Percentiles rank a stretch among this genome's conserved stretches.
Evolutionary conservation across 2,888 invertebrate species (phyloP).

Genomic region (Limnephilus auricula): DNA sequence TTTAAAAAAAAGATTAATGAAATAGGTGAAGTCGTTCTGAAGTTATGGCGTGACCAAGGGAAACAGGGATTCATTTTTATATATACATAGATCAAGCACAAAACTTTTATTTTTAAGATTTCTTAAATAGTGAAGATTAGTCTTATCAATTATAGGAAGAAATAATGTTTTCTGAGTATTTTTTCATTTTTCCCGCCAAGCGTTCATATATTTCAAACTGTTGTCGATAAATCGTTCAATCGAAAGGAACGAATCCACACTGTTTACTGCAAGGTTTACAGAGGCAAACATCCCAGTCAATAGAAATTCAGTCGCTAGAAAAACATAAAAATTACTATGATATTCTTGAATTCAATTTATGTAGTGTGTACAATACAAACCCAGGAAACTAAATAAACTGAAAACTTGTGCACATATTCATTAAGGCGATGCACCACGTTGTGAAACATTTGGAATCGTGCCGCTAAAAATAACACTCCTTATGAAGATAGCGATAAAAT

Average conservation of each 20-base stretch:
- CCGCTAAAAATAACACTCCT: too few relatives aligned
- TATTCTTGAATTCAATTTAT: not conserved
- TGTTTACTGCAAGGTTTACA: not conserved
- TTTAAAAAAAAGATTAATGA: too few relatives aligned
- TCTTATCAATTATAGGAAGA: not conserved
- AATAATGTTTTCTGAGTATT: not conserved
- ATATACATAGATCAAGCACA: not conserved
- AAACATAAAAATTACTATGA: not conserved
- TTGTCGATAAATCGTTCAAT: not conserved
- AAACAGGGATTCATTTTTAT: too few relatives aligned
- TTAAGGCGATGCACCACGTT: too few relatives aligned
- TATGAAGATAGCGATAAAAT: too few relatives aligned
- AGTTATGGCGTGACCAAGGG: too few relatives aligned
- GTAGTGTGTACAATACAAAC: not conserved
- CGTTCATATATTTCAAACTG: not conserved
- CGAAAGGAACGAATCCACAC: not conserved
- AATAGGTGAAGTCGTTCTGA: too few relatives aligned
- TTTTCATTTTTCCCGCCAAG: not conserved
- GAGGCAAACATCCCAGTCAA: not conserved
- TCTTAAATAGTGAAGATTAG: not conserved
- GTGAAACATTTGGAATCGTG: too few relatives aligned
- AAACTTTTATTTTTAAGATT: too few relatives aligned
- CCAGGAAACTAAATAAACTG: too few relatives aligned
- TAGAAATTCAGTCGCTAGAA: not conserved
- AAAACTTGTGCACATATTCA: too few relatives aligned